Percentiles rank a stretch among this genome's conserved stretches.
These are phyloP conservation scores for Aelia acuminata DNA, from an alignment of 2,888 invertebrate species.

Conservation along the genomic window DNA sequence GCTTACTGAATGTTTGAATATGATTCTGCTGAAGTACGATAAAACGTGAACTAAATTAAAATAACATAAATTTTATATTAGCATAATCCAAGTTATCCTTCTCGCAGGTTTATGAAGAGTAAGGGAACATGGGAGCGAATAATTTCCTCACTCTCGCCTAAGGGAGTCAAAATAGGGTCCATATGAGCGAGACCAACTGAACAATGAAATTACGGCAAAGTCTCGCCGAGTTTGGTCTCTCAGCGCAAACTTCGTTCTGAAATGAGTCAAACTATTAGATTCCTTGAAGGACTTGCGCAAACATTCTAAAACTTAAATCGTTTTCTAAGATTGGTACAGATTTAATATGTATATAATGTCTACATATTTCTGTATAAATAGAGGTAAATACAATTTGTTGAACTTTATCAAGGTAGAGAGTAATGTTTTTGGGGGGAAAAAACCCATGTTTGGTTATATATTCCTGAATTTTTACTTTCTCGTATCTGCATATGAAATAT, in stretches of 20 bases:
- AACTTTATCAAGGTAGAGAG: no score
- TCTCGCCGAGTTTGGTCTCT: not conserved
- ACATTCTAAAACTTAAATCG: not conserved
- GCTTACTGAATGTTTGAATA: no score
- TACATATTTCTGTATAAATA: no score
- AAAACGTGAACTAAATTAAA: not conserved
- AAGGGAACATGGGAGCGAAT: not conserved
- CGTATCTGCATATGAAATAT: no score
- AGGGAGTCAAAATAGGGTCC: conserved; percentile 9
- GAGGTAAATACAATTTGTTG: no score
- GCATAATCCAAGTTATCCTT: not conserved
- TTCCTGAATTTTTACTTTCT: no score
- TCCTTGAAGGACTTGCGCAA: not conserved
- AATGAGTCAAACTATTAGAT: not conserved
- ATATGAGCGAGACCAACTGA: not conserved
- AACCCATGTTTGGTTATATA: no score
- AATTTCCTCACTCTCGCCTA: not conserved
- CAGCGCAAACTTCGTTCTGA: not conserved
- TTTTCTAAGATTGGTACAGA: not conserved
- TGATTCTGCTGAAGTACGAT: not conserved
- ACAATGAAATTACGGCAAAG: conserved; percentile 16
- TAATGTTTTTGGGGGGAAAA: no score
- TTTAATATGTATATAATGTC: no score
- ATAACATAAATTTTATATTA: not conserved
- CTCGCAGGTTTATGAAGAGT: not conserved